Percentiles rank a stretch among this genome's conserved stretches.
phyloP scores from a whole-genome alignment of 1,140 invertebrate genomes.

The Sesamia nonagrioides region DNA sequence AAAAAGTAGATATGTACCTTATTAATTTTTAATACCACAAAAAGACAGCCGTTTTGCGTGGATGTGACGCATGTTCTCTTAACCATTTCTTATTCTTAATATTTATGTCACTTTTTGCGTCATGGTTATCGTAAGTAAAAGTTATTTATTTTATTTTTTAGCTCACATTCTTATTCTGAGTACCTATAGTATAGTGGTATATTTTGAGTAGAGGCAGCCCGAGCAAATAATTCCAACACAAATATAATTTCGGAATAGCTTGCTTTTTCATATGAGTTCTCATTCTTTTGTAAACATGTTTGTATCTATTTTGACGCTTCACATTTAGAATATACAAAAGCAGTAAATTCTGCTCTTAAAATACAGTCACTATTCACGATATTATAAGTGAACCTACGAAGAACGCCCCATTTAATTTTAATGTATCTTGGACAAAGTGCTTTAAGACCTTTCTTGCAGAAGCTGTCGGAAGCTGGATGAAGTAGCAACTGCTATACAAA shows the following conservation, averaged over 20 bases:
- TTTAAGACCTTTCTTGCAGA: not conserved
- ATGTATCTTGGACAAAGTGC: conserved; percentile 9
- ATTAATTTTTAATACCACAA: too few relatives aligned
- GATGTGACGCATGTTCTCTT: too few relatives aligned
- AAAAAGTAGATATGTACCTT: too few relatives aligned
- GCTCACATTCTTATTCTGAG: too few relatives aligned
- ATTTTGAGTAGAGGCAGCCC: too few relatives aligned
- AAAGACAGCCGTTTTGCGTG: too few relatives aligned
- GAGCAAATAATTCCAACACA: too few relatives aligned
- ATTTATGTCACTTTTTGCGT: too few relatives aligned
- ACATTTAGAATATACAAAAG: conserved; percentile 12
- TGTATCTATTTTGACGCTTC: not conserved
- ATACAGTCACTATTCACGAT: not conserved
- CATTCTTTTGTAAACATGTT: not conserved
- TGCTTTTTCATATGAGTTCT: not conserved
- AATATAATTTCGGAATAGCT: not conserved
- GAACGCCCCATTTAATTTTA: conserved; percentile 34
- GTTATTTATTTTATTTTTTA: too few relatives aligned
- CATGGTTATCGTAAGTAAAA: too few relatives aligned
- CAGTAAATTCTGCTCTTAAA: not conserved
- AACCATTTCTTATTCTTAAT: too few relatives aligned
- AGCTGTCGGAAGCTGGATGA: not conserved
- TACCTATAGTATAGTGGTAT: too few relatives aligned
- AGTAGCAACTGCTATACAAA: conserved; percentile 13
- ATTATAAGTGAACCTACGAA: conserved; percentile 1